A percentile compares a stretch with the other conserved stretches of the same genome.
phyloP scores from a whole-genome alignment of 2,797 vertebrate genomes.

The Rhabdophis nuchalis region DNA sequence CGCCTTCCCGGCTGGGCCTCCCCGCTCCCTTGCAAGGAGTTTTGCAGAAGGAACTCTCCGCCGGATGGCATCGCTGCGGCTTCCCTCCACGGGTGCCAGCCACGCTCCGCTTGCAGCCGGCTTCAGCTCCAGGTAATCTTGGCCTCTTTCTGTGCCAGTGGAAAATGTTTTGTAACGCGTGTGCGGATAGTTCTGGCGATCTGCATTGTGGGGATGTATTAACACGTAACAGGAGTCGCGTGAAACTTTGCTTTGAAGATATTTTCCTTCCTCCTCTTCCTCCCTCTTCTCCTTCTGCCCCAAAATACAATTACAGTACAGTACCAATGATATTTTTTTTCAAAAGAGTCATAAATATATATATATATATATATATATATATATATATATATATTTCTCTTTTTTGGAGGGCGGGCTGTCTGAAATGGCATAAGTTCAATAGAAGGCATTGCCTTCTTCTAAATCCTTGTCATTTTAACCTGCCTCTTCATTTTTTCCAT shows the following conservation, averaged over 20 bases:
- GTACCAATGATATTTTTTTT: not conserved
- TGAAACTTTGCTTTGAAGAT: not conserved
- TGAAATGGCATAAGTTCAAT: not conserved
- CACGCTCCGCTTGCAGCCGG: not conserved
- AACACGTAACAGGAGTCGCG: no score
- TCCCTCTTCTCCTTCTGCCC: not conserved
- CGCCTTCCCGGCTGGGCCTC: not conserved
- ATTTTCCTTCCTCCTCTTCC: not conserved
- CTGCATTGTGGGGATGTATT: not conserved
- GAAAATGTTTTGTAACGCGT: not conserved
- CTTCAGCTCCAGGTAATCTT: not conserved
- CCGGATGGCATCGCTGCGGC: not conserved
- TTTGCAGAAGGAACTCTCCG: not conserved
- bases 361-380: not conserved
- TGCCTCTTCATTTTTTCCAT: not conserved
- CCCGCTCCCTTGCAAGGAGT: not conserved
- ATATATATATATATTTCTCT: not conserved
- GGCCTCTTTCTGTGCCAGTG: not conserved
- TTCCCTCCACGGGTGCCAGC: not conserved
- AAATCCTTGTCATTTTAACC: not conserved
- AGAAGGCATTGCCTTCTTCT: not conserved
- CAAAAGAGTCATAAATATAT: not conserved
- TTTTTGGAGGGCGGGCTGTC: not conserved
- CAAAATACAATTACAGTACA: not conserved
- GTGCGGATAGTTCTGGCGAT: not conserved